Conservation (phyloP, 2,888 invertebrate genomes). For the Drosophila setosimentum region DNA sequence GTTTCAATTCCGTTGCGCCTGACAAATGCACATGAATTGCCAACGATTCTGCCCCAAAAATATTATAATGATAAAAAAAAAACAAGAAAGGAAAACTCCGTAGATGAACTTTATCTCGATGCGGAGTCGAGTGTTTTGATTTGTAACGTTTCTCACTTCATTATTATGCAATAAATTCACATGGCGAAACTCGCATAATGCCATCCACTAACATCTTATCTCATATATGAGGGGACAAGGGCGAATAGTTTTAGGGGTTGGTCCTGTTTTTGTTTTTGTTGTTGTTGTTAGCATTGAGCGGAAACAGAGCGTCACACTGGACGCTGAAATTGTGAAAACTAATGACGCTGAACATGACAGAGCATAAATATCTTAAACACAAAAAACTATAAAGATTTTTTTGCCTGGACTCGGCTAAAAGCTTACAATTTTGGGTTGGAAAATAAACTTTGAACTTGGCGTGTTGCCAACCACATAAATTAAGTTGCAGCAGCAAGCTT, state of each 20-base stretch:
- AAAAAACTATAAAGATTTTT: conserved; percentile 9
- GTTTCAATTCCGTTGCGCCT: conserved; percentile 82
- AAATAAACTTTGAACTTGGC: conserved; percentile 12
- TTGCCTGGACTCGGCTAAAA: conserved; percentile 9
- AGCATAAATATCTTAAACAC: conserved; percentile 21
- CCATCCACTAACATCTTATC: conserved; percentile 45
- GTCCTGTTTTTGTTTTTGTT: conserved; percentile 19
- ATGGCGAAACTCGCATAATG: conserved; percentile 62
- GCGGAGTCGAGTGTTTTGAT: conserved; percentile 84
- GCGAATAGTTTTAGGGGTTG: conserved; percentile 29
- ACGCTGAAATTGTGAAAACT: conserved; percentile 44
- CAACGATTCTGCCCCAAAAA: conserved; percentile 67
- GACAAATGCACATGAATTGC: conserved; percentile 82
- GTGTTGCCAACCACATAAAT: conserved; percentile 44
- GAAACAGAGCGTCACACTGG: conserved; percentile 67
- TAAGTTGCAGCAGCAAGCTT: conserved; percentile 20
- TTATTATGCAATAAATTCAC: conserved; percentile 83
- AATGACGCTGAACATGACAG: conserved; percentile 72
- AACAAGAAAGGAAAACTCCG: conserved; percentile 51
- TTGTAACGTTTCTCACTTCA: conserved; percentile 85
- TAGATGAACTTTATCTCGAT: conserved; percentile 71
- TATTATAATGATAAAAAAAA: conserved; percentile 81
- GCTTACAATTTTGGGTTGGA: conserved; percentile 28
- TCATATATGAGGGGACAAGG: conserved; percentile 41
- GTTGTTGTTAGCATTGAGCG: conserved; percentile 29